phyloP scores from a whole-genome alignment of 92 coral and sea anemone genomes.

The Montipora capitata region DNA sequence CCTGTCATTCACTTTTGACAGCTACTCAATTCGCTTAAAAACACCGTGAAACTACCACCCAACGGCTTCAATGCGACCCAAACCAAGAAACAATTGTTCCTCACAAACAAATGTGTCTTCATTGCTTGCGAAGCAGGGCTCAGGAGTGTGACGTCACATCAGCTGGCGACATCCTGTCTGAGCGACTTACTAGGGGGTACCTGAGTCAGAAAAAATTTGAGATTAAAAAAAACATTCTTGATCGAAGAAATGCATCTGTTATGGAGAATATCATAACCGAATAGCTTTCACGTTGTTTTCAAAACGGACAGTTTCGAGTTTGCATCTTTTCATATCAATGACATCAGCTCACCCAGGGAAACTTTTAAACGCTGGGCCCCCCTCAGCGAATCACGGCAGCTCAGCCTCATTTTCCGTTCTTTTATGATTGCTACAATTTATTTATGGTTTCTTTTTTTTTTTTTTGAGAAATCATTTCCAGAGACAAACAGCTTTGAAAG shows the following conservation, averaged over 20 bases:
- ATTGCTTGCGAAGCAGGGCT: slow-evolving; percentile 26
- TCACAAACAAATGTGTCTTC: slow-evolving; percentile 20
- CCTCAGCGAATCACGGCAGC: slow-evolving; percentile 1
- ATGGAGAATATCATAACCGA: background rate
- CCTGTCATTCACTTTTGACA: slow-evolving; percentile 13
- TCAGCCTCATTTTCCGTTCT: background rate
- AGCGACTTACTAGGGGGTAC: slow-evolving; percentile 68
- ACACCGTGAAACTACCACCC: background rate
- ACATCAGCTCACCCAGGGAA: background rate
- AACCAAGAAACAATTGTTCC: slow-evolving; percentile 12
- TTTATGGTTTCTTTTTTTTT: background rate
- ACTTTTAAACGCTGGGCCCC: background rate
- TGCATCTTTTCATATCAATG: background rate
- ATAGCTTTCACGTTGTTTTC: background rate
- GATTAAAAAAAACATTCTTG: background rate
- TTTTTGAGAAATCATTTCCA: background rate
- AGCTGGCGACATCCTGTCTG: slow-evolving; percentile 89
- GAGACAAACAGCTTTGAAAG: background rate
- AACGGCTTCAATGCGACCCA: background rate
- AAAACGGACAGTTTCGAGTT: background rate
- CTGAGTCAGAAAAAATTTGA: background rate
- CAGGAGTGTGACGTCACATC: slow-evolving; percentile 85
- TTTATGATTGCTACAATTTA: background rate
- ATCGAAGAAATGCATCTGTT: background rate
- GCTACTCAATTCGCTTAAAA: background rate